Base-by-base conservation (phyloP, 1,140 invertebrate genomes). In the Vanessa tameamea region DNA sequence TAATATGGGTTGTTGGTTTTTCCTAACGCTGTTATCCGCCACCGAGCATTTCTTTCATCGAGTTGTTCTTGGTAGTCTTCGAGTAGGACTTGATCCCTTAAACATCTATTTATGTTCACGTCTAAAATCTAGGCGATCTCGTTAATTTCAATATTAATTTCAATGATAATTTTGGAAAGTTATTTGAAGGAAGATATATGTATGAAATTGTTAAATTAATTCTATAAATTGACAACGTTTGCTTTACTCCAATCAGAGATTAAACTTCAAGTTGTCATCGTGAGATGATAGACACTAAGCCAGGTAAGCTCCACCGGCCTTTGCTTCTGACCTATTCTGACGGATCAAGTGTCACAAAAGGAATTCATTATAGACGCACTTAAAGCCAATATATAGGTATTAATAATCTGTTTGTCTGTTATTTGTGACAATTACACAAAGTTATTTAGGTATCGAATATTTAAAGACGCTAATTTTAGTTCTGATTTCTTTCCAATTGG, bases 201-300 rank as follows among this genome's bases (percentile, higher is more conserved):
- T 55, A 20, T 20, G 20, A 20, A 55, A 20, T 20, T 20, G n/a
- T 55, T n/a, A 55, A 55, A 55, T 55, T 55, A 55, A 51, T 55
- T 55, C 8, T 16, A 20, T 55, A 20, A 11, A 61, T 61, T 61
- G 31, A 31, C 57, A 37, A 15, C 26, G 1, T 12, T 61, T 31
- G 23, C 20, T 23, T 8, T 12, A 57, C 6, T 31, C 57, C n/a
- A 57, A 23, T 16, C 57, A 37, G 9, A 55, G 16, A 20, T 55
- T 16, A 61, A 37, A 2, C 26, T 23, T 61, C 26, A 43, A 31
- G 57, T n/a, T 61, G 57, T 61, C 57, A 61, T 61, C 57, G 26
- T 14, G 31, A 61, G 57, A 37, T 37, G 57, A 53, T 16, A 16
- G 57, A 61, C 57, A 61, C 57, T 61, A 61, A 61, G 23, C 57